phyloP scores from a whole-genome alignment of 92 coral and sea anemone species.

The Blastomussa wellsi region DNA sequence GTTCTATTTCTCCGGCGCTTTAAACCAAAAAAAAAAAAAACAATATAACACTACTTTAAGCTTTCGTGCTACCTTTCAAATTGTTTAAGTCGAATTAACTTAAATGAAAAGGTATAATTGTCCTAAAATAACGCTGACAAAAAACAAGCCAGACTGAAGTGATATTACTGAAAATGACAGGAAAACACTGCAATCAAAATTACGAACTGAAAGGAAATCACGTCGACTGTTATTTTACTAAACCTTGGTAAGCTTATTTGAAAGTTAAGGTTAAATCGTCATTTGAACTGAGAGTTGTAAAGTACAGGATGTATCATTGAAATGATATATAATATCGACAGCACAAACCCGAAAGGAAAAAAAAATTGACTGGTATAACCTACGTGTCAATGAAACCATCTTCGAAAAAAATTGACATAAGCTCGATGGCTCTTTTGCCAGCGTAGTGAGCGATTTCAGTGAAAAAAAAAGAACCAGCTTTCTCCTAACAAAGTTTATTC shows the following conservation, averaged over 20 bases:
- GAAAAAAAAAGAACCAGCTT: not conserved
- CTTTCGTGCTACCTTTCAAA: conserved; percentile 4
- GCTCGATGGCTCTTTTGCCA: not conserved
- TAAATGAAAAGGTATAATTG: conserved; percentile 2
- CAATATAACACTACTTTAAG: not conserved
- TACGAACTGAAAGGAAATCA: conserved; percentile 1
- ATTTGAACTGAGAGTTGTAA: not conserved
- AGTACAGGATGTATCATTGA: not conserved
- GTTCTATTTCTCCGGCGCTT: not conserved
- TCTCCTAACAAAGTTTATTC: not conserved
- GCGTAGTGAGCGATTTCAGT: not conserved
- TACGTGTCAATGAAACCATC: not conserved
- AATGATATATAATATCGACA: not conserved
- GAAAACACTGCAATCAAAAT: not conserved
- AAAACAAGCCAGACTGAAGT: no score
- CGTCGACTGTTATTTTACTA: not conserved
- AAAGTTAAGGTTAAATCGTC: not conserved
- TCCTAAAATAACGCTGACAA: not conserved
- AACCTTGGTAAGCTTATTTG: not conserved
- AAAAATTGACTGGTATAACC: not conserved
- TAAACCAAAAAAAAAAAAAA: not conserved
- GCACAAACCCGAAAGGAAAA: not conserved
- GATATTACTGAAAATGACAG: not conserved
- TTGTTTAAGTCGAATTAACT: conserved; percentile 8
- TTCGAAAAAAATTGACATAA: not conserved